Percentiles rank a stretch among this genome's conserved stretches.
phyloP scores from a whole-genome alignment of 1,140 invertebrate species.

The Pseudomyrmex concolor region DNA sequence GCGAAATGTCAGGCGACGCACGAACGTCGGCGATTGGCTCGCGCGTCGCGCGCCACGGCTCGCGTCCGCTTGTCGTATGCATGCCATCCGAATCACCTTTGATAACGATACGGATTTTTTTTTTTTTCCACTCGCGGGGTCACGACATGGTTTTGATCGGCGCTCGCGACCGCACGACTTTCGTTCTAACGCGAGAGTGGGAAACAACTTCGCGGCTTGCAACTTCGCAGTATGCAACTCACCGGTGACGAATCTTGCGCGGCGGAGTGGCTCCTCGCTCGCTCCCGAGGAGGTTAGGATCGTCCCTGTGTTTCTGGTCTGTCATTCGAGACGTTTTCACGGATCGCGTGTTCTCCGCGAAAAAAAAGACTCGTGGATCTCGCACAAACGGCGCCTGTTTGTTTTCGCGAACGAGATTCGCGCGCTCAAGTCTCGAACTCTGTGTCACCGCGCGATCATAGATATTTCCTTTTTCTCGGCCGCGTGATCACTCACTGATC shows the following conservation, averaged over 20 bases:
- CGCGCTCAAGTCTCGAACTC: not conserved
- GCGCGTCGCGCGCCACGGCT: constrained; percentile 12
- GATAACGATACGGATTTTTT: not conserved
- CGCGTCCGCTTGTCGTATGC: not conserved
- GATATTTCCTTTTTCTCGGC: constrained; percentile 24
- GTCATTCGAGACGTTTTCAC: constrained; percentile 77
- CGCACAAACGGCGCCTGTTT: not conserved
- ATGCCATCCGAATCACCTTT: not conserved
- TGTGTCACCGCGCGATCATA: constrained; percentile 56
- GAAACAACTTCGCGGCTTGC: no score
- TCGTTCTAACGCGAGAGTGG: no score
- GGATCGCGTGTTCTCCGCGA: not conserved
- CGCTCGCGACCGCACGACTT: no score
- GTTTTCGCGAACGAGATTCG: constrained; percentile 36
- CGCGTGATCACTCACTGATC: constrained; percentile 22
- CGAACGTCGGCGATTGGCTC: constrained; percentile 72
- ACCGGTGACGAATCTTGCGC: constrained; percentile 84
- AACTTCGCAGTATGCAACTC: constrained; percentile 52
- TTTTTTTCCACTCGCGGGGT: no score
- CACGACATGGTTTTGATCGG: no score
- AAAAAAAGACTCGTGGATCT: not conserved
- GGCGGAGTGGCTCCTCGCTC: constrained; percentile 74
- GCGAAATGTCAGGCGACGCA: constrained; percentile 80
- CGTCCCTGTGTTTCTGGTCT: constrained; percentile 73
- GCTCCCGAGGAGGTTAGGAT: constrained; percentile 82